These are phyloP conservation scores for Antrozous pallidus DNA, from an alignment of 2,797 vertebrate species.

Conservation along the genomic window DNA sequence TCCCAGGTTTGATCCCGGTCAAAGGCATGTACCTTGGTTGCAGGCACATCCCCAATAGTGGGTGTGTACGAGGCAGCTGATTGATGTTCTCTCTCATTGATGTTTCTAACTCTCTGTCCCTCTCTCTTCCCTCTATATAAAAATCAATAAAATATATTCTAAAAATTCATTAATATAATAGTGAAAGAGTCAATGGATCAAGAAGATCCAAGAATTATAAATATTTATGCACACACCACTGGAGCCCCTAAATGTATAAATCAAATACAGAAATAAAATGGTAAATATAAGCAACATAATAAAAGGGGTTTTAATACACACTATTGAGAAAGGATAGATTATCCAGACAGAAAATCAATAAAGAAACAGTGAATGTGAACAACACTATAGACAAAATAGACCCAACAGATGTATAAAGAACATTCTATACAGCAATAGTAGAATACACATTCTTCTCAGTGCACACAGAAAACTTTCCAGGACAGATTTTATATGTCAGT, in stretches of 20 bases:
- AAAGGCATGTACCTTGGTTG: too few species aligned
- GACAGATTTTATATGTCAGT: neutral
- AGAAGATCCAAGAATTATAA: neutral
- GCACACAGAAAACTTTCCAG: neutral
- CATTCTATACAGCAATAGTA: neutral
- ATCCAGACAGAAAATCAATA: neutral
- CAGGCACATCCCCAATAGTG: too few species aligned
- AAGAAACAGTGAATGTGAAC: neutral
- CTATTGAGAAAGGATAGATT: neutral
- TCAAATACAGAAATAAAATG: neutral
- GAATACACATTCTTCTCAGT: neutral
- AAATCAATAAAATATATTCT: too few species aligned
- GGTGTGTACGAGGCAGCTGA: too few species aligned
- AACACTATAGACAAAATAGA: neutral
- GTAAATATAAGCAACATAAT: neutral
- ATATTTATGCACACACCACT: neutral
- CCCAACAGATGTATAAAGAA: neutral
- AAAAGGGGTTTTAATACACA: neutral
- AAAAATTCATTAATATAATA: neutral
- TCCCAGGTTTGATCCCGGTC: too few species aligned
- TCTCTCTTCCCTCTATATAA: too few species aligned
- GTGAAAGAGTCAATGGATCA: neutral
- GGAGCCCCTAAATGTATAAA: neutral
- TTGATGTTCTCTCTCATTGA: too few species aligned
- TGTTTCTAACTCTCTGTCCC: too few species aligned